A percentile compares a stretch with the other conserved stretches of the same genome.
These are phyloP conservation scores for Campylomormyrus tamandua DNA, from an alignment of 2,113 vertebrate genomes.

Conservation along the genomic window DNA sequence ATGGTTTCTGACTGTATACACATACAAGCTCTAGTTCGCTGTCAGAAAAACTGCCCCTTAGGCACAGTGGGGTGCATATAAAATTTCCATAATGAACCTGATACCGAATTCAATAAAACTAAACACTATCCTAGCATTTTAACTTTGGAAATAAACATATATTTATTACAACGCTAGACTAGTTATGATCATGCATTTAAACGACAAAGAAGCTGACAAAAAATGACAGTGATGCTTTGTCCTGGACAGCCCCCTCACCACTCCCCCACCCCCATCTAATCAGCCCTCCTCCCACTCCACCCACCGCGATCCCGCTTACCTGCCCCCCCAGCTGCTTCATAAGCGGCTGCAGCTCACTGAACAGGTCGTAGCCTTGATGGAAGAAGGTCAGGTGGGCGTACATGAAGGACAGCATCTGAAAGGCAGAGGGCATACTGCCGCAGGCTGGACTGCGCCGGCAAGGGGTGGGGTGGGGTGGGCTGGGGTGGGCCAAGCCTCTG, in stretches of 20 bases:
- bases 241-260: neutral
- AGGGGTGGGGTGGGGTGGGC: neutral
- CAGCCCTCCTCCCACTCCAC: neutral
- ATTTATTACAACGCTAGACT: neutral
- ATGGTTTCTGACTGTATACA: too few species aligned
- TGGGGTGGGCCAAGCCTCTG: too few species aligned
- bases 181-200: neutral
- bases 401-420: slow-evolving; percentile 96
- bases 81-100: neutral
- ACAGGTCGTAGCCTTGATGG: slow-evolving; percentile 96
- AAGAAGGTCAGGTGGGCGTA: slow-evolving; percentile 96
- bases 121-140: neutral
- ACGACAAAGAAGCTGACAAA: neutral
- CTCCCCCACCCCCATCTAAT: neutral
- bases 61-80: neutral
- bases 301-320: slow-evolving; percentile 58
- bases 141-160: neutral
- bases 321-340: slow-evolving; percentile 92
- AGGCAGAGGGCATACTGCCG: neutral
- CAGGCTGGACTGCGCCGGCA: neutral
- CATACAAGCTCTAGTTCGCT: too few species aligned
- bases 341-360: slow-evolving; percentile 86
- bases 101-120: neutral
- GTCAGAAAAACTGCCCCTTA: too few species aligned
- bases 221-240: neutral